Conservation (phyloP, 1,140 invertebrate species). For the Doryteuthis pealeii region DNA sequence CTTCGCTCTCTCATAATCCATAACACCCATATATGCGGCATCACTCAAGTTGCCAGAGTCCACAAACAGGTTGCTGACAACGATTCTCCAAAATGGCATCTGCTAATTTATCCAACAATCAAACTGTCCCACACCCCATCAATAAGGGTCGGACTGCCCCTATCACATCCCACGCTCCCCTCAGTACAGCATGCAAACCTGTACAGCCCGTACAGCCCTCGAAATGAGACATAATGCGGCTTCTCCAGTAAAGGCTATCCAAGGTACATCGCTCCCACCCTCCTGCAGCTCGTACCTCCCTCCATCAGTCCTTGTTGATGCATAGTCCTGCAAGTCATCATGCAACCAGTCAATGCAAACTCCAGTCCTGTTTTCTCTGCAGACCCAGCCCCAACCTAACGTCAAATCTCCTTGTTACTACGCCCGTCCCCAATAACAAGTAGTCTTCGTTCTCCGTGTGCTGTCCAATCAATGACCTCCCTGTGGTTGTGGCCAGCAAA, state of each 20-base stretch:
- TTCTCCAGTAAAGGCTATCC: slow-evolving; percentile 38
- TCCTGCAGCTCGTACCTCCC: slow-evolving; percentile 36
- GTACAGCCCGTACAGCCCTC: slow-evolving; percentile 16
- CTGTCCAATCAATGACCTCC: slow-evolving; percentile 11
- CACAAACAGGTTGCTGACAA: slow-evolving; percentile 57
- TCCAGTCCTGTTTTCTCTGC: slow-evolving; percentile 45
- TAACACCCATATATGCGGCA: slow-evolving; percentile 26
- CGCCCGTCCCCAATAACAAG: slow-evolving; percentile 14
- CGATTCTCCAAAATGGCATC: slow-evolving; percentile 56
- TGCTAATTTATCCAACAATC: slow-evolving; percentile 42
- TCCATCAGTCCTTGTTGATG: slow-evolving; percentile 43
- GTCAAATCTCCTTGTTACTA: slow-evolving; percentile 34
- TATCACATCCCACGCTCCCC: slow-evolving; percentile 43
- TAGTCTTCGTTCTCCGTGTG: slow-evolving; percentile 17
- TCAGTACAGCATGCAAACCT: slow-evolving; percentile 24
- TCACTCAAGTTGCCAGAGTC: slow-evolving; percentile 32
- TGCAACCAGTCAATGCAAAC: slow-evolving; percentile 37
- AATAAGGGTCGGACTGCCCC: slow-evolving; percentile 45
- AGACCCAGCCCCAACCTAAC: slow-evolving; percentile 39
- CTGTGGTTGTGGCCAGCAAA: slow-evolving; percentile 6
- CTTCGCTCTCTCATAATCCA: slow-evolving; percentile 9
- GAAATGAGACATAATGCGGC: slow-evolving; percentile 16
- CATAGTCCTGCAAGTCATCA: slow-evolving; percentile 46
- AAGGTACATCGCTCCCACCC: slow-evolving; percentile 39
- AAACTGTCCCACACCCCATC: slow-evolving; percentile 48